Base-by-base conservation (phyloP, 2,888 invertebrate species). In the Aphodius sticticus region DNA sequence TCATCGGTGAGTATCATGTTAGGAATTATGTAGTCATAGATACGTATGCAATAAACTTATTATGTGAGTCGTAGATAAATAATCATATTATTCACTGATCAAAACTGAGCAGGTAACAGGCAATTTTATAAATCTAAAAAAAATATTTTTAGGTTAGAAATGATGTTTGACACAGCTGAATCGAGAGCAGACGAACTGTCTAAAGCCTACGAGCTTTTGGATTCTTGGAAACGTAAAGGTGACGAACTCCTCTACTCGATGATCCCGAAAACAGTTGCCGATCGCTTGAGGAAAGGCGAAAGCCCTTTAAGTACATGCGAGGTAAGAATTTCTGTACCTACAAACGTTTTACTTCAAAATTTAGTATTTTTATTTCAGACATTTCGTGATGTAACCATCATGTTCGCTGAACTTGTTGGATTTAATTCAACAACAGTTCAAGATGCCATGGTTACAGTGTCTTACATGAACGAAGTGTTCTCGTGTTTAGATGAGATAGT, bases 231-330 rank as follows among this genome's bases (percentile, higher is more conserved):
- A 88, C 92, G 94, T 80, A 93, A 95, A 83, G 95, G 96, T 0
- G 96, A 97, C 86, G 95, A 96, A 83, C 90, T 97, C 4, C 90
- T 97, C 0, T 97, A 97, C 86, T 96, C 97, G 0, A 97, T 97
- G 97, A 96, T 97, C 86, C 97, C 97, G 0, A 93, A 94, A 85
- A 93, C 94, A 1, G 94, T 97, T 15, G 97, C 96, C 0, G 95
- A 96, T 85, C 92, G 95, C 81, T 91, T 97, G 84, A 91, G 96
- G 80, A 90, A 92, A 26, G 97, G 96, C 0, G 93, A 93, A 80
- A 94, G 95, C 85, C 93, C 95, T 0, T 90, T 96, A 85, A 93
- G 92, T 75, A 96, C 96, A 14, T 97, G 96, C 88, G 94, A 96
- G 92, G 96, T 91, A 26, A 70, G 69, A 15, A 35, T 69, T 69